Percentiles rank a stretch among this genome's conserved stretches.
Evolutionary conservation across 2,888 invertebrate genomes (phyloP).

Genomic region (Drosophila robusta): DNA sequence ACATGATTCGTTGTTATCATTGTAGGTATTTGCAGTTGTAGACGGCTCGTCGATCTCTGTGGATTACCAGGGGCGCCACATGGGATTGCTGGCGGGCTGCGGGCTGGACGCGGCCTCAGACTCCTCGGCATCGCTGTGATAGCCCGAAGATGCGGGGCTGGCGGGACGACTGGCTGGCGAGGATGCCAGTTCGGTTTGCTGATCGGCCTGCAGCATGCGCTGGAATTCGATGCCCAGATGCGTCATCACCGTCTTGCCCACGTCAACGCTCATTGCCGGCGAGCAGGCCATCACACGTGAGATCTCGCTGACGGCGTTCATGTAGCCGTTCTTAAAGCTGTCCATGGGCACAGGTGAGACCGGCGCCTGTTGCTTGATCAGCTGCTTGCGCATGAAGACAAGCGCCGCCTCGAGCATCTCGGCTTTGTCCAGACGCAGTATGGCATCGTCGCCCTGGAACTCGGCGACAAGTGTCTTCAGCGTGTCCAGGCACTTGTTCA

Average conservation of each 20-base stretch:
- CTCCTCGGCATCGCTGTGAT: constrained; percentile 81
- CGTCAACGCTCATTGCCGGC: constrained; percentile 92
- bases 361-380: constrained; percentile 86
- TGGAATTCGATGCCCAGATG: constrained; percentile 94
- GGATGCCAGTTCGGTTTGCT: constrained; percentile 47
- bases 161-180: constrained; percentile 56
- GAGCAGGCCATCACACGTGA: constrained; percentile 93
- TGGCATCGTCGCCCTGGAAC: constrained; percentile 93
- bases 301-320: constrained; percentile 95
- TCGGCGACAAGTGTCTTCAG: constrained; percentile 94
- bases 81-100: constrained; percentile 31
- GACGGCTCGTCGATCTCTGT: constrained; percentile 1
- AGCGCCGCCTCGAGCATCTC: constrained; percentile 95
- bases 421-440: constrained; percentile 94
- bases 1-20: constrained; percentile 61
- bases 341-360: constrained; percentile 86
- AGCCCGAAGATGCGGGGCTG: constrained; percentile 84
- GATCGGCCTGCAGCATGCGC: constrained; percentile 73
- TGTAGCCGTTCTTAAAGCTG: constrained; percentile 94
- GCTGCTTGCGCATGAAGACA: constrained; percentile 89
- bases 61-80: constrained; percentile 80
- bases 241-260: constrained; percentile 95
- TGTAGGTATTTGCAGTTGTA: constrained; percentile 21
- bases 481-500: constrained; percentile 95
- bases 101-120: constrained; percentile 55